Percentiles rank a stretch among this genome's conserved stretches.
phyloP scores from a whole-genome alignment of 2,888 invertebrate genomes.

The Caenorhabditis sp. region DNA sequence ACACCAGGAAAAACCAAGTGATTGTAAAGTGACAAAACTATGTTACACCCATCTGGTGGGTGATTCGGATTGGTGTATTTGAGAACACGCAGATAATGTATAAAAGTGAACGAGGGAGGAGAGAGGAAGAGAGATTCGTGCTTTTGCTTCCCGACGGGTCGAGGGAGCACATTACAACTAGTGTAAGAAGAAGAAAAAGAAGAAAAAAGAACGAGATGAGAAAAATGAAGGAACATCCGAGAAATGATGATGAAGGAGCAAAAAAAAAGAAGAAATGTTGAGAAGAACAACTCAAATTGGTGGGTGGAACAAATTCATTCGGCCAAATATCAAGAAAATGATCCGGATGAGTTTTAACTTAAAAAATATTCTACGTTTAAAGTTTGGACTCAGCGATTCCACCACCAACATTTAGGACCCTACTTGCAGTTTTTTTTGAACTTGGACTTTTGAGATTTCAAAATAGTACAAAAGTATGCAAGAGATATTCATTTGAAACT shows the following conservation, averaged over 20 bases:
- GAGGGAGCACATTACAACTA: background rate
- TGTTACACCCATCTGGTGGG: too few species aligned
- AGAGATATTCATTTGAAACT: too few species aligned
- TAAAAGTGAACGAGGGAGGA: conserved; percentile 3
- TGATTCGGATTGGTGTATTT: too few species aligned
- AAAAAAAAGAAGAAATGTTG: background rate
- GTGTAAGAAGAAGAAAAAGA: conserved; percentile 4
- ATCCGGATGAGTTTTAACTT: too few species aligned
- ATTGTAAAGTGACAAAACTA: too few species aligned
- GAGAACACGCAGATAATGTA: conserved; percentile 19
- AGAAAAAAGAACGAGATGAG: background rate
- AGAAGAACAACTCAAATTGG: background rate
- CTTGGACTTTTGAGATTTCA: too few species aligned
- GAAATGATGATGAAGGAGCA: conserved; percentile 6
- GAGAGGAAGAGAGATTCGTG: conserved; percentile 17
- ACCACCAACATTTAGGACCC: too few species aligned
- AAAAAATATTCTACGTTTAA: too few species aligned
- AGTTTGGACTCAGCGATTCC: too few species aligned
- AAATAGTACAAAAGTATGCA: too few species aligned
- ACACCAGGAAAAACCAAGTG: too few species aligned
- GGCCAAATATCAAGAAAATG: background rate
- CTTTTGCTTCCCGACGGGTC: background rate
- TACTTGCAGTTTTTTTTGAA: too few species aligned
- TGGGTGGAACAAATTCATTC: background rate
- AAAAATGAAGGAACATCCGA: conserved; percentile 20